Evolutionary conservation across 2,888 invertebrate species (phyloP).

Genomic region (Andrena bicolor): DNA sequence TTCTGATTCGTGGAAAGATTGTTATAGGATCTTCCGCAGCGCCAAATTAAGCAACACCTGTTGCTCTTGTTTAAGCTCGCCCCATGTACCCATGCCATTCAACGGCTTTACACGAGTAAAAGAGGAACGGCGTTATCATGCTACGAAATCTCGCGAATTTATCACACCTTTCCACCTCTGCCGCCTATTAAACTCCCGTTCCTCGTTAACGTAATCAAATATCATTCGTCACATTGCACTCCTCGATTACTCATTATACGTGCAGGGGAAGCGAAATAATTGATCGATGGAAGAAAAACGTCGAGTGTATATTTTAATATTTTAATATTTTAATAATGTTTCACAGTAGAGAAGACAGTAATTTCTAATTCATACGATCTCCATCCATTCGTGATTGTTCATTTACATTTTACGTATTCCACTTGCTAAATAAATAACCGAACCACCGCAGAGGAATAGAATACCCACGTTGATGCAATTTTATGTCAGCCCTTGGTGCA

Average conservation of each 20-base stretch:
- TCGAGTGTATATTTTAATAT: too few species aligned
- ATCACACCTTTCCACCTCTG: neutral
- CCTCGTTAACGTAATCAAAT: constrained; percentile 2
- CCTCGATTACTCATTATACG: too few species aligned
- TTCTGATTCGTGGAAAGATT: too few species aligned
- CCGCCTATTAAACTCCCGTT: neutral
- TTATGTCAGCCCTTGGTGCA: constrained; percentile 48
- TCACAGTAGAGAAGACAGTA: too few species aligned
- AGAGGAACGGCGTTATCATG: neutral
- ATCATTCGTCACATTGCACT: neutral
- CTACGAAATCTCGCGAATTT: neutral
- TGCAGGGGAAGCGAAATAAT: too few species aligned
- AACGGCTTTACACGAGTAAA: neutral
- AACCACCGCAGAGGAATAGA: constrained; percentile 16
- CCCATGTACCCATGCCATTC: neutral
- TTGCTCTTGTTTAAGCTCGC: constrained; percentile 4
- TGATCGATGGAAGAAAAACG: too few species aligned
- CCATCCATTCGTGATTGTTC: too few species aligned
- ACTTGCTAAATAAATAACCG: neutral
- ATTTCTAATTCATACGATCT: too few species aligned
- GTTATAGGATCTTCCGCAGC: neutral
- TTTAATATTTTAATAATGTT: too few species aligned
- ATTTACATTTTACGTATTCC: too few species aligned
- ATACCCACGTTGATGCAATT: constrained; percentile 38
- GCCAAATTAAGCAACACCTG: constrained; percentile 2